Base-by-base conservation (phyloP, 1,140 invertebrate species). In the Stratiolaelaps scimitus region DNA sequence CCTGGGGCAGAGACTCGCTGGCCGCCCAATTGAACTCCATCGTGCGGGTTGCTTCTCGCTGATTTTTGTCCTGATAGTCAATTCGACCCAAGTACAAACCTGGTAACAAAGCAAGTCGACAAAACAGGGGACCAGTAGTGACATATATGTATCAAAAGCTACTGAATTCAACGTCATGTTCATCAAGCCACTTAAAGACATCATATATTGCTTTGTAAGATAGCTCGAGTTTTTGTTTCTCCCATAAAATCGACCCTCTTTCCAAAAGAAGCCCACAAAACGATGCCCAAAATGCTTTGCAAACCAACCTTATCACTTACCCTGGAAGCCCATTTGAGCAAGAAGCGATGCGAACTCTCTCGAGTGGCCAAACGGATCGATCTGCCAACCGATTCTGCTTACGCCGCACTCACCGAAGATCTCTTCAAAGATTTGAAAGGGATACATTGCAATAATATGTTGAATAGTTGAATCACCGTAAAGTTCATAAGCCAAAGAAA, bases 301-400 rank as follows among this genome's bases (percentile, higher is more conserved):
- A 40, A 40, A 40, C 4, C 5, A 40, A 6, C 5, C 34, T 6
- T 6, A 6, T 40, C 4, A 40, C 56, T 2, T 5, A 60, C 53
- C 53, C 26, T 60, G 15, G 23, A 60, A 60, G 53, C 34, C 34
- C 53, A 77, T 76, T 71, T 83, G 84, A 0, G 88, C 84, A 72
- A 92, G 86, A 0, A 92, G 76, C 0, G 87, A 88, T 0, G 89
- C 89, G 43, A 76, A 74, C 78, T 93, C 90, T 28, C 86, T 75
- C 0, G 89, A 89, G 73, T 95, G 91, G 0, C 90, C 90, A 72
- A 93, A 94, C 0, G 90, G 89, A 78, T 93, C 89, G 53, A 94
- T 92, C 75, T 94, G 91, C 90, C 91, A 94, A 2, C 85, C 89
- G 10, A 90, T 81, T 29, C 80, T 80, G 0, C 89, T 90, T 15